Evolutionary conservation across 2,113 vertebrate species (phyloP).

Genomic region (Triplophysa rosa): DNA sequence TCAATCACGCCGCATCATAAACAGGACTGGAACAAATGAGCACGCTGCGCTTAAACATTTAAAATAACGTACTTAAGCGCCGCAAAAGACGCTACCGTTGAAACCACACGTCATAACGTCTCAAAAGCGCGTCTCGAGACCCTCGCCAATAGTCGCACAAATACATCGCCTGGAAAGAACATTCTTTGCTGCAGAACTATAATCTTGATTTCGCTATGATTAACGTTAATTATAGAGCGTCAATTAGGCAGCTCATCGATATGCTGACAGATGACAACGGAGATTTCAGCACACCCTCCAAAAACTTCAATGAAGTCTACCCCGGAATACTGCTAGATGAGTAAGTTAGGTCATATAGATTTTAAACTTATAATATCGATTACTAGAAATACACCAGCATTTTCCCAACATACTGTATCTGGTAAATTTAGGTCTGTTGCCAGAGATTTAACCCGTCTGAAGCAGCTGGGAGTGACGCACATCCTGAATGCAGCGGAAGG

Average conservation of each 20-base stretch:
- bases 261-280: slow-evolving; percentile 84
- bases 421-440: slow-evolving; percentile 72
- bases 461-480: slow-evolving; percentile 87
- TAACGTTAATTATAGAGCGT: slow-evolving; percentile 72
- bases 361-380: no score
- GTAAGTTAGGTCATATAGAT: slow-evolving; percentile 69
- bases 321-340: slow-evolving; percentile 87
- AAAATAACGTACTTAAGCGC: no score
- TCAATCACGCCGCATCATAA: no score
- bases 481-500: slow-evolving; percentile 93
- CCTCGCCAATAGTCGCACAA: no score
- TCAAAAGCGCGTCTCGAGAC: no score
- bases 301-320: slow-evolving; percentile 86
- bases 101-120: no score
- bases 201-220: slow-evolving; percentile 66
- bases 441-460: slow-evolving; percentile 79
- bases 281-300: slow-evolving; percentile 85
- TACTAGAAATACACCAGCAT: background rate
- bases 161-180: background rate
- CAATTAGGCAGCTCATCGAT: slow-evolving; percentile 90
- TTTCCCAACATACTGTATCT: no score
- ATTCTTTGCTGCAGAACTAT: background rate
- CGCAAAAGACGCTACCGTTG: no score
- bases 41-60: no score
- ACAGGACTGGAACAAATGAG: no score